Evolutionary conservation across 2,888 invertebrate species (phyloP), one percentile per base, ranked within the genome.

Genomic region (Meganola albula): DNA sequence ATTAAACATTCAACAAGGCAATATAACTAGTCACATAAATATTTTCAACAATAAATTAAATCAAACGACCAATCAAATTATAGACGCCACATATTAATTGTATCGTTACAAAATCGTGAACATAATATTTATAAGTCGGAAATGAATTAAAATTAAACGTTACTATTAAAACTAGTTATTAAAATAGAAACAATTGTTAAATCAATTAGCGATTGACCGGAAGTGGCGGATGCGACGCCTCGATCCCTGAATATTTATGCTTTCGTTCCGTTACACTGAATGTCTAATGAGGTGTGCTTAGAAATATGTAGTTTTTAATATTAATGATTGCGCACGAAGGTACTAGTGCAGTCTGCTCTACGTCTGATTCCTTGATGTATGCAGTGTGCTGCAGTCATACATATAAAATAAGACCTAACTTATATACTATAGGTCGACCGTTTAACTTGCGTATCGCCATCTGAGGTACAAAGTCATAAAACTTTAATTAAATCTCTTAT

Each of bases 241-340:
- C 70, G 59, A 46, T 44, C 47, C 40, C 51, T 74, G 75, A 67
- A 74, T 76, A 67, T 75, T 65, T 73, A 79, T 79, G 55, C 46
- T 37, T 50, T 40, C 46, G 78, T 80, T 78, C 79, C 82, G 82
- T 79, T 74, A 78, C 75, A 72, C 70, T 72, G 82, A 69, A 74
- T 79, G 61, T 54, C 70, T 76, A 80, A 82, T 75, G 79, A 74
- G 44, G 66, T 71, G 38, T 56, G 32, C 34, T 40, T 36, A 48
- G 48, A 39, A 54, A 51, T 46, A 54, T 54, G 48, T 54, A 48
- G 48, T 50, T 53, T 54, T 63, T 55, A 58, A 59, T 61, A 63
- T 61, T 61, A 59, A 63, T 59, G 60, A 45, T 13, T 33, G 40
- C 27, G 12, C 32, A 40, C 53, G 48, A 47, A 46, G 35, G 26